A percentile compares a stretch with the other conserved stretches of the same genome.
phyloP scores from a whole-genome alignment of 2,113 vertebrate genomes.

The Sapayoa aenigma region DNA sequence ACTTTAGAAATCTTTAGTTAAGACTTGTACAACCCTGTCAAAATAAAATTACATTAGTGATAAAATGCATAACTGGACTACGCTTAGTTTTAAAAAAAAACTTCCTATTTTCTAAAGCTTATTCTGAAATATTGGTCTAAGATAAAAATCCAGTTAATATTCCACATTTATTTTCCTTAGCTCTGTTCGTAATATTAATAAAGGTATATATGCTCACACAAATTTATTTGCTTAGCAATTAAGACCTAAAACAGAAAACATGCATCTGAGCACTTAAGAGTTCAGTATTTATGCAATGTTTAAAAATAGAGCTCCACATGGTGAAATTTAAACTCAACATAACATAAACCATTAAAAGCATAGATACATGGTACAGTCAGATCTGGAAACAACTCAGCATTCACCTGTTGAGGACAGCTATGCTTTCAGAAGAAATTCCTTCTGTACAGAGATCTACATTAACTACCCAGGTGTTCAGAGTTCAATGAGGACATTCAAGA shows the following conservation, averaged over 20 bases:
- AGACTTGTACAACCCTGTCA: not conserved
- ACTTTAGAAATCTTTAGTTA: not conserved
- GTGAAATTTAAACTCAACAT: not conserved
- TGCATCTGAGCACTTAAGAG: not conserved
- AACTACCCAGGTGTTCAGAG: not conserved
- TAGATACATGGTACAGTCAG: not conserved
- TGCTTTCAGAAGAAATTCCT: not conserved
- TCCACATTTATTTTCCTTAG: not conserved
- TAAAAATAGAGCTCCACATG: not conserved
- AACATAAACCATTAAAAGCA: not conserved
- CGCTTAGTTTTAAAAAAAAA: not conserved
- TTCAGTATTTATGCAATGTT: not conserved
- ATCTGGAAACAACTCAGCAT: not conserved
- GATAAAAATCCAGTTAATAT: not conserved
- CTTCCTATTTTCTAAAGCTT: rapidly evolving
- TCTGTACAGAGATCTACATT: not conserved
- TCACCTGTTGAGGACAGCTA: not conserved
- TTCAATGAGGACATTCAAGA: not conserved
- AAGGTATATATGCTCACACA: not conserved
- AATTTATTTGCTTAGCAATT: not conserved
- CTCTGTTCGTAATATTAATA: not conserved
- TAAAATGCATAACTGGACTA: not conserved
- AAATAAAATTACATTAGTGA: not conserved
- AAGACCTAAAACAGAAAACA: not conserved
- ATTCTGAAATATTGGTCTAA: not conserved